Evolutionary conservation across 2,888 invertebrate species (phyloP).

Genomic region (Hyppa rectilinea): DNA sequence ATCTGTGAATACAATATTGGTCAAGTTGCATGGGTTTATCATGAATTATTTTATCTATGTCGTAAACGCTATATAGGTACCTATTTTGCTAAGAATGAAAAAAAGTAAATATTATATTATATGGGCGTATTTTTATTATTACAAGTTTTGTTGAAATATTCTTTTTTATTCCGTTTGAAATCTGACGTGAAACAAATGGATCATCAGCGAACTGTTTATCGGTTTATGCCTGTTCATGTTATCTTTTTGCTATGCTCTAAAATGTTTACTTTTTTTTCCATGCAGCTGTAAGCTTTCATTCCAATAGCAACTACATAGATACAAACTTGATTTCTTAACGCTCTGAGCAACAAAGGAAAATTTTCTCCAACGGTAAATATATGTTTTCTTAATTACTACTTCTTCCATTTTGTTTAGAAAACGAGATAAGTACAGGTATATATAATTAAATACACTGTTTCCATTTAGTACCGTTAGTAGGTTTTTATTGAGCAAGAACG

Average conservation of each 20-base stretch:
- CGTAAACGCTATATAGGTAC: slow-evolving; percentile 35
- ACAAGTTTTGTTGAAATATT: not conserved
- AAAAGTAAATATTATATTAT: not conserved
- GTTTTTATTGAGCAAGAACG: slow-evolving; percentile 53
- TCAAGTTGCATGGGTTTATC: slow-evolving; percentile 60
- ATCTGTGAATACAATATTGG: slow-evolving; percentile 58
- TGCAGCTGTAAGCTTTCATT: slow-evolving; percentile 25
- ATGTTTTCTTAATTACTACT: slow-evolving; percentile 57
- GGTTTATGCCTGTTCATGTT: not conserved
- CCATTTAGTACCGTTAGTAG: slow-evolving; percentile 50
- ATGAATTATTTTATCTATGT: slow-evolving; percentile 56
- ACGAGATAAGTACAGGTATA: slow-evolving; percentile 34
- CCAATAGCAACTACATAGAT: slow-evolving; percentile 8
- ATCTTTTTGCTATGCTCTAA: not conserved
- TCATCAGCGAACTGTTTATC: not conserved
- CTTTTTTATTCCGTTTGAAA: not conserved
- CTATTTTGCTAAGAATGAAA: slow-evolving; percentile 8
- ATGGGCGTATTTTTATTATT: not conserved
- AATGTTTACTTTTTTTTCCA: slow-evolving; percentile 8
- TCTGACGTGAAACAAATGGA: not conserved
- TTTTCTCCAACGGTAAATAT: slow-evolving; percentile 40
- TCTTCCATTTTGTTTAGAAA: slow-evolving; percentile 42
- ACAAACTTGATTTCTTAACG: slow-evolving; percentile 9
- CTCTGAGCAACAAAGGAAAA: slow-evolving; percentile 21
- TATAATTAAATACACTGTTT: slow-evolving; percentile 53